Evolutionary conservation across 1,140 invertebrate species (phyloP), one percentile per base, ranked within the genome.

Genomic region (Pseudomyrmex concolor): DNA sequence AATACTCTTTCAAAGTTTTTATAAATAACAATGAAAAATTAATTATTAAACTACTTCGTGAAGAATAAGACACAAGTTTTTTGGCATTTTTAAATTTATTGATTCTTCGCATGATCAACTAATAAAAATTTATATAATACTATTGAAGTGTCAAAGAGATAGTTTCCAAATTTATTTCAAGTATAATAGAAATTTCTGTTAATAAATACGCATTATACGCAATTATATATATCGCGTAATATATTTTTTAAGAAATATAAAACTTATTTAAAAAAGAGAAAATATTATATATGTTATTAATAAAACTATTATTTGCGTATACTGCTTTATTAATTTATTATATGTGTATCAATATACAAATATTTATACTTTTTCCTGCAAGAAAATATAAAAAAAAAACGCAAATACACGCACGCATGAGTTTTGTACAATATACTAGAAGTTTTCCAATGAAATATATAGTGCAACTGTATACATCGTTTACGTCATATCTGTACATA

Each of bases 241-340:
- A 34, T 34, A 34, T 48, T 83, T 84, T 84, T 19, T 84, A 84
- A 43, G 22, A 51, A 59, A 76, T 48, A 12, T 17, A 64, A 82
- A 43, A 76, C 60, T 73, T 81, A 59, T 19, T n/a, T n/a, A 17
- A 34, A 59, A 48, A 77, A 62, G 57, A 25, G 22, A 72, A 85
- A 51, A 43, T 19, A 60, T 43, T 83, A 50, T 64, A 22, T 83
- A 50, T 64, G 17, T 86, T 83, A 60, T 55, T 84, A 86, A 86
- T 86, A 87, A 73, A 87, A 73, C 59, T 5, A 84, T 72, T 71
- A 72, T 66, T 86, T 57, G 19, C 43, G 64, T 66, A 66, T 15
- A 81, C 9, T 22, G 19, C 15, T 84, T 73, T 78, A 86, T 86
- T 87, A 83, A 80, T 80, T 78, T 59, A 62, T 84, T 51, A 13